Base-by-base conservation (phyloP, 2,888 invertebrate genomes). In the Chaitophorus viminalis region DNA sequence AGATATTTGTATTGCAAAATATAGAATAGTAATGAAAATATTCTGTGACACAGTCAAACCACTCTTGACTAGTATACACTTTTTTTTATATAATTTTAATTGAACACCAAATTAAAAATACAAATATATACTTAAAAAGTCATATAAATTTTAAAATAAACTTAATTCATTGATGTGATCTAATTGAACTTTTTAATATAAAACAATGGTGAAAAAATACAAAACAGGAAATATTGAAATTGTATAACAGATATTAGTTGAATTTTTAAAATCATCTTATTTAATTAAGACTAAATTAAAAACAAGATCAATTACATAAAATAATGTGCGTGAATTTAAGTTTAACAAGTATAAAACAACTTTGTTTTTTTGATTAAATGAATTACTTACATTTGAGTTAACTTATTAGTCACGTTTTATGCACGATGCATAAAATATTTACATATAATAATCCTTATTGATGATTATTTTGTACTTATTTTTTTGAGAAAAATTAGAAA, bases 31-130 rank as follows among this genome's bases (percentile, higher is more conserved):
- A 4, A 54, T 8, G 3, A 33, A 54, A 18, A 60, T 18, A 33
- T 54, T 75, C 4, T 29, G 8, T 2, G 3, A 75, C 25, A 82
- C 52, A 83, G 21, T 75, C 36, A 36, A 1, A 74, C 72, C 18
- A 70, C 65, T 60, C 4, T 74, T 81, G 86, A 87, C 86, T 87
- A 87, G 86, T 72, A 36, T 70, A 72, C 31, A 86, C 9, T 68
- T 84, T 65, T 65, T 31, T 33, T 39, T 52, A 39, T 76, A 65
- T 29, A 8, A 75, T 65, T 84, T 83, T 83, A 54, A 83, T 54
- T 46, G 72, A 11, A 60, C 25, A 25, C 4, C 21, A 60, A 74
- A 54, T 6, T 60, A 82, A 4, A 82, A 72, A 52, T 18, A 72
- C 52, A 72, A n/a, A 25, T 70, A 60, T 68, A n/a, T 68, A 68